Evolutionary conservation across 2,888 invertebrate species (phyloP).

Genomic region (Diaperis boleti): DNA sequence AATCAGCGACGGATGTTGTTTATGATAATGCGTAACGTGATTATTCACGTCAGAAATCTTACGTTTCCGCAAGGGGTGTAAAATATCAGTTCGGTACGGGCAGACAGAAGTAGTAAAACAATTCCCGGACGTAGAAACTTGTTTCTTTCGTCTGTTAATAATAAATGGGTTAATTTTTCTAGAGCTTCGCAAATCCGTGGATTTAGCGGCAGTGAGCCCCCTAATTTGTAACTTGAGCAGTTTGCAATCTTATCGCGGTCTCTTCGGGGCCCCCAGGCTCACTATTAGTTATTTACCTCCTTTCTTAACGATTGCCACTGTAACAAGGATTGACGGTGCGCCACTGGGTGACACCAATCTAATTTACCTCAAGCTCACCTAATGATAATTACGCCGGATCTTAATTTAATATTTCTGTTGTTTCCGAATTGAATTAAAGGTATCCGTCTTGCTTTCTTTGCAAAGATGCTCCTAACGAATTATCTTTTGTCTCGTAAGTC

Average conservation of each 20-base stretch:
- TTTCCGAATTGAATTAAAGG: constrained; percentile 41
- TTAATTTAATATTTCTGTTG: constrained; percentile 53
- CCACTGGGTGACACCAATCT: constrained; percentile 54
- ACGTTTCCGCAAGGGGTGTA: constrained; percentile 53
- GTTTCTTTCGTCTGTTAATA: constrained; percentile 63
- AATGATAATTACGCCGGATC: constrained; percentile 54
- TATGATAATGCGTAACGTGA: constrained; percentile 59
- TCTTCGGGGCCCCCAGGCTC: constrained; percentile 49
- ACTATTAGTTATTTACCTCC: constrained; percentile 57
- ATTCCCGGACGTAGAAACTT: constrained; percentile 58
- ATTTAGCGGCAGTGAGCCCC: constrained; percentile 58
- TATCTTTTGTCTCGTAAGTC: constrained; percentile 10
- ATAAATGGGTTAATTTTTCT: constrained; percentile 66
- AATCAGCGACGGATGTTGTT: constrained; percentile 54
- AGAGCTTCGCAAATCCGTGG: constrained; percentile 62
- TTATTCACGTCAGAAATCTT: constrained; percentile 58
- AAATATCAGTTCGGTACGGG: constrained; percentile 55
- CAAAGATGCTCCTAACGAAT: constrained; percentile 24
- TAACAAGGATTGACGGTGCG: constrained; percentile 54
- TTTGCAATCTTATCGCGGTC: constrained; percentile 59
- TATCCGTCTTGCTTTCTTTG: constrained; percentile 36
- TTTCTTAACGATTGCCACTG: constrained; percentile 51
- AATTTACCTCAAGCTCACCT: constrained; percentile 52
- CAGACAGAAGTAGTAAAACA: constrained; percentile 59
- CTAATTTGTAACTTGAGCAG: constrained; percentile 64